Conservation (phyloP, 2,797 vertebrate genomes). For the Garrulus glandarius region DNA sequence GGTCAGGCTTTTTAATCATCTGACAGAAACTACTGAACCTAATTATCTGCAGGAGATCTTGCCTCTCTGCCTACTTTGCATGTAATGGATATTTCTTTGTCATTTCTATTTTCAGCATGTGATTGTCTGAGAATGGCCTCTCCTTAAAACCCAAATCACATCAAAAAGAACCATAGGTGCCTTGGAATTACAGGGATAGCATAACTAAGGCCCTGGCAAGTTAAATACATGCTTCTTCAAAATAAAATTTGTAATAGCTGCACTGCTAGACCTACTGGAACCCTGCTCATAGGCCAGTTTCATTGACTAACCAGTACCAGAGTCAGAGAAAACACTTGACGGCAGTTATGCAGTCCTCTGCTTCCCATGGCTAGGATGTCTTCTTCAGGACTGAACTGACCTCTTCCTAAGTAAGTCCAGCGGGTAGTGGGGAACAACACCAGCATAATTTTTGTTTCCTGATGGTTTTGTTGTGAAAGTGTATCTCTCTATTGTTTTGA, state of each 20-base stretch:
- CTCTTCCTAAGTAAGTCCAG: not conserved
- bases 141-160: not conserved
- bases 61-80: not conserved
- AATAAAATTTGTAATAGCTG: not conserved
- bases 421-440: not conserved
- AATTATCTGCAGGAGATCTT: not conserved
- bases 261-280: not conserved
- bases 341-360: not conserved
- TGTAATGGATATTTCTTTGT: not conserved
- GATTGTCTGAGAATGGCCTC: not conserved
- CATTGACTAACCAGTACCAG: not conserved
- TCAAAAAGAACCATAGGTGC: not conserved
- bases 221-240: not conserved
- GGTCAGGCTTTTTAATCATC: not conserved
- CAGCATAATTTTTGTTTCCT: not conserved
- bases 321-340: not conserved
- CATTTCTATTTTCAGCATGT: not conserved
- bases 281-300: not conserved
- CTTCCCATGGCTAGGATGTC: not conserved
- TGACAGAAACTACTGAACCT: not conserved
- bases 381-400: not conserved
- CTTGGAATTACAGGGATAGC: not conserved
- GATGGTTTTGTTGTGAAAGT: not conserved
- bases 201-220: not conserved
- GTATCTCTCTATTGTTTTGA: not conserved